These are phyloP conservation scores for Sclerurus mexicanus DNA, from an alignment of 2,113 vertebrate genomes.

Conservation along the genomic window DNA sequence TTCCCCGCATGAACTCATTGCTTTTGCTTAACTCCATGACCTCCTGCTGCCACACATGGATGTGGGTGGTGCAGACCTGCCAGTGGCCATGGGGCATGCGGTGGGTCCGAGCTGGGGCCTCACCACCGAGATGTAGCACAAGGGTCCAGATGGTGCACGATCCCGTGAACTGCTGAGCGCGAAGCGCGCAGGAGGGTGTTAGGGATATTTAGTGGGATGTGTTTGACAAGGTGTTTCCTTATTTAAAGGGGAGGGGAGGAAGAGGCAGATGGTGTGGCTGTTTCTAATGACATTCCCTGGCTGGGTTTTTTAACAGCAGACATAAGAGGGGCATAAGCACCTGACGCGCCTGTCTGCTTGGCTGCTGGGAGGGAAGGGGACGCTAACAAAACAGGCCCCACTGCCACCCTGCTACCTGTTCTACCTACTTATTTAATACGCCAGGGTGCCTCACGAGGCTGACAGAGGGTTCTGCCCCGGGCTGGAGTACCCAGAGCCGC, in stretches of 20 bases:
- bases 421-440: background rate
- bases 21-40: background rate
- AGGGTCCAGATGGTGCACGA: constrained; percentile 60
- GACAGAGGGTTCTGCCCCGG: background rate
- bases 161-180: constrained; percentile 6
- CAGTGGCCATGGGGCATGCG: fast-evolving
- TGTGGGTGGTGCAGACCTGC: fast-evolving
- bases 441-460: fast-evolving
- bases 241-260: constrained; percentile 57
- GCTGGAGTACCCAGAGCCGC: background rate
- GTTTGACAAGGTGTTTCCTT: constrained; percentile 69
- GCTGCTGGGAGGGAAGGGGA: background rate
- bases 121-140: fast-evolving
- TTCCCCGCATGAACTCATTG: background rate
- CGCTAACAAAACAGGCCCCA: background rate
- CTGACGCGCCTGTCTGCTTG: constrained; percentile 42
- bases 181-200: constrained; percentile 29
- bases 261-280: constrained; percentile 60
- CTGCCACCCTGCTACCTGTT: background rate
- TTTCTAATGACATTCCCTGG: constrained; percentile 65
- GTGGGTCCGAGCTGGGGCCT: background rate
- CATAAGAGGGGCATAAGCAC: constrained; percentile 50
- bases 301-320: constrained; percentile 52
- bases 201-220: constrained; percentile 64
- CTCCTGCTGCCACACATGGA: fast-evolving